A percentile compares a stretch with the other conserved stretches of the same genome.
Evolutionary conservation across 2,113 vertebrate species (phyloP).

Genomic region (Tetrao urogallus): DNA sequence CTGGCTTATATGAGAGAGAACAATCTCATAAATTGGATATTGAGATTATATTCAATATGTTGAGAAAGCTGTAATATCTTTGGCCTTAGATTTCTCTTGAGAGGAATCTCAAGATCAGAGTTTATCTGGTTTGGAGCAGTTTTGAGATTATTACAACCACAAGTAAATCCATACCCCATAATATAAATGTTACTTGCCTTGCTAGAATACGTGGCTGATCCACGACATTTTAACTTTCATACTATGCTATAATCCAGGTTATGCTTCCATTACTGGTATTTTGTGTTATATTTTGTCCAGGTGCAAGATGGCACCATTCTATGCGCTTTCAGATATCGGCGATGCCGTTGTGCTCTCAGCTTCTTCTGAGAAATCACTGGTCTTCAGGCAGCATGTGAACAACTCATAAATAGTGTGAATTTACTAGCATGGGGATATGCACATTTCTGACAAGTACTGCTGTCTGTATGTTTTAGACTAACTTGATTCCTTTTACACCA

Average conservation of each 20-base stretch:
- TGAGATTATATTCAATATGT: neutral
- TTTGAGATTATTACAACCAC: neutral
- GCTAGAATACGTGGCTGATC: neutral
- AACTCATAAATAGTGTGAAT: conserved; percentile 23
- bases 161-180: neutral
- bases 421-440: conserved; percentile 37
- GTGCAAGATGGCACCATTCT: neutral
- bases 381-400: conserved; percentile 24
- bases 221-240: neutral
- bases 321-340: neutral
- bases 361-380: neutral
- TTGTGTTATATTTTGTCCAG: conserved; percentile 3
- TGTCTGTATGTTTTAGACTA: conserved; percentile 26
- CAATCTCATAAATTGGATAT: neutral
- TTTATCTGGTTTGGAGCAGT: neutral
- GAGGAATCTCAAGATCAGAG: neutral
- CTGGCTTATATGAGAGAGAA: neutral
- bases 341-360: neutral
- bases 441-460: conserved; percentile 3
- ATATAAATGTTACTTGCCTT: neutral
- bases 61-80: neutral
- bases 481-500: neutral
- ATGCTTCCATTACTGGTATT: neutral
- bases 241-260: neutral
- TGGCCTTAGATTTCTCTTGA: neutral